phyloP scores from a whole-genome alignment of 2,888 invertebrate species.

The Tipula vernalis region DNA sequence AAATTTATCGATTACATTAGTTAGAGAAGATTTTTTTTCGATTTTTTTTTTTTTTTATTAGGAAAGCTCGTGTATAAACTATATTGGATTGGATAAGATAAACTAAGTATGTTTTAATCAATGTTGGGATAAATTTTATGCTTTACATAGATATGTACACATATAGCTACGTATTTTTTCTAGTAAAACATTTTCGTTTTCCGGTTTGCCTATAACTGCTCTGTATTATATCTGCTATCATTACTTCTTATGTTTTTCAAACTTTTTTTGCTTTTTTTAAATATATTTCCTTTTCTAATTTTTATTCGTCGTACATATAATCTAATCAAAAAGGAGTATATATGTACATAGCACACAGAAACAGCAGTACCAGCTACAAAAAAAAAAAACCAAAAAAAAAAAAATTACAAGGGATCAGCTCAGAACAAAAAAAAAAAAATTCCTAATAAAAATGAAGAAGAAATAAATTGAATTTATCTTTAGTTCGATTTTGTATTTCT shows the following conservation, averaged over 20 bases:
- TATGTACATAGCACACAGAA: neutral
- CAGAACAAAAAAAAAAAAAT: neutral
- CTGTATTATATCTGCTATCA: neutral
- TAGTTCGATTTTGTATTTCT: neutral
- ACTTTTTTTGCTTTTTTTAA: neutral
- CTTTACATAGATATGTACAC: neutral
- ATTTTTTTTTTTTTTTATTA: neutral
- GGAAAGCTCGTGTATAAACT: neutral
- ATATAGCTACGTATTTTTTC: neutral
- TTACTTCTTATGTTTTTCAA: neutral
- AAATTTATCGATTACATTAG: slow-evolving; percentile 4
- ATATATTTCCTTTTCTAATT: neutral
- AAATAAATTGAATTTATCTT: slow-evolving; percentile 4
- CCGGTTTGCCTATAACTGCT: neutral
- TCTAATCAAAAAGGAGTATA: neutral
- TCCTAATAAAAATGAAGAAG: neutral
- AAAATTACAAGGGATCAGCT: neutral
- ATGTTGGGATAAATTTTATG: neutral
- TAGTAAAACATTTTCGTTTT: neutral
- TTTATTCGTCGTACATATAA: neutral
- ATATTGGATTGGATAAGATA: neutral
- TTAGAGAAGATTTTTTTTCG: neutral
- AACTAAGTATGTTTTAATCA: slow-evolving; percentile 4
- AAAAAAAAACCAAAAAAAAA: neutral
- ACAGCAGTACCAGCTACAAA: neutral